These are phyloP conservation scores for Frankliniella fusca DNA, from an alignment of 2,888 invertebrate genomes.

Conservation along the genomic window DNA sequence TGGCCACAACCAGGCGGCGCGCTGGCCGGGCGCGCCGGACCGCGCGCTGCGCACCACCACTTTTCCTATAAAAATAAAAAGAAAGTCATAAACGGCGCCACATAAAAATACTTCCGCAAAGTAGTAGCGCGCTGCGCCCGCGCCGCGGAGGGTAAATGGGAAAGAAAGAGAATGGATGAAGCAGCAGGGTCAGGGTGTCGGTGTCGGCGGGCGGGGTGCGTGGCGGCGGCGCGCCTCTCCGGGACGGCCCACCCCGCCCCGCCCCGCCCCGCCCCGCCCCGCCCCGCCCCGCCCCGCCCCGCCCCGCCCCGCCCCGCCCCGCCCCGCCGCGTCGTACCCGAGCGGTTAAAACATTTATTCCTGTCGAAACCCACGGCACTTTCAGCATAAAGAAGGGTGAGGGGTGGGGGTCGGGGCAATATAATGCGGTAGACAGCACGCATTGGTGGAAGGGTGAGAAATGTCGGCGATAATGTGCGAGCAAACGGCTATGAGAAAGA, in stretches of 20 bases:
- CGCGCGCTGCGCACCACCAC: neutral
- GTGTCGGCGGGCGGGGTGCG: too few species aligned
- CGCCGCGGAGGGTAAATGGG: neutral
- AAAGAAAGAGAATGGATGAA: neutral
- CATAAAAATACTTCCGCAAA: conserved; percentile 21
- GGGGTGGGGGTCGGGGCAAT: neutral
- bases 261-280: neutral
- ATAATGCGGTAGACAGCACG: too few species aligned
- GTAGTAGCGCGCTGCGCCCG: neutral
- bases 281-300: too few species aligned
- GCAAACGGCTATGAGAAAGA: too few species aligned
- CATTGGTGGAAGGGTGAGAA: too few species aligned
- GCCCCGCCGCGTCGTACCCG: neutral
- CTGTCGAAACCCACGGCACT: neutral
- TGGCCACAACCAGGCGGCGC: neutral
- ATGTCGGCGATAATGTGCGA: too few species aligned
- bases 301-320: neutral
- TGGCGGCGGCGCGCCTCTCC: too few species aligned
- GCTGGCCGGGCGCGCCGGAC: neutral
- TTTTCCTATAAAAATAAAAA: conserved; percentile 6
- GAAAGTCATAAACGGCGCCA: conserved; percentile 14
- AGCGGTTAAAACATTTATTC: neutral
- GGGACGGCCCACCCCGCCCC: too few species aligned
- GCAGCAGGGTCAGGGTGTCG: too few species aligned
- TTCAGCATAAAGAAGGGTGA: neutral